Evolutionary conservation across 2,113 vertebrate genomes (phyloP).

Genomic region (Serinus canaria): DNA sequence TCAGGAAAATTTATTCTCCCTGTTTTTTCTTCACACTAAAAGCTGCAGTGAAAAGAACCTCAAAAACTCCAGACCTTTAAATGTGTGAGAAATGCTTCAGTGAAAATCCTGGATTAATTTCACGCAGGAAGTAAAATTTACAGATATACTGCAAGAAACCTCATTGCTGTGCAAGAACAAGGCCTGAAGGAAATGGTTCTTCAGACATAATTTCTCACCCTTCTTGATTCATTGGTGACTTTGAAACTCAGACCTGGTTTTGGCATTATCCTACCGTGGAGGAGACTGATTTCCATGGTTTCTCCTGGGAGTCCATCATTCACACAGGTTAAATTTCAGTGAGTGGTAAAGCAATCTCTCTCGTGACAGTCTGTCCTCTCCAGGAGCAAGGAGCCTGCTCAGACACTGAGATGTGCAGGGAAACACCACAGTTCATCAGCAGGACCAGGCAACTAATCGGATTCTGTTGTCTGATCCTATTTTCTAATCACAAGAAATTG

Average conservation of each 20-base stretch:
- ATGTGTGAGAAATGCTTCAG: neutral
- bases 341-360: neutral
- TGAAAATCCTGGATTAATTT: neutral
- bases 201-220: neutral
- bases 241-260: slow-evolving; percentile 1
- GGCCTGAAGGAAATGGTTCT: neutral
- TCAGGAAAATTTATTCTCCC: neutral
- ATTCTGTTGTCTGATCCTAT: neutral
- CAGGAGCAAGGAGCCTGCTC: neutral
- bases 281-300: neutral
- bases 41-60: neutral
- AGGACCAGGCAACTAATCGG: neutral
- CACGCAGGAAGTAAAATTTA: neutral
- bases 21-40: neutral
- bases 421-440: neutral
- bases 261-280: neutral
- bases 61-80: neutral
- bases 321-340: slow-evolving; percentile 1
- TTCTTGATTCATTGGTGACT: neutral
- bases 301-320: neutral
- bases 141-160: neutral
- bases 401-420: neutral
- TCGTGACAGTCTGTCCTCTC: neutral
- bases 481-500: neutral
- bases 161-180: neutral